phyloP scores from a whole-genome alignment of 2,797 vertebrate genomes.

The Acanthopagrus latus region DNA sequence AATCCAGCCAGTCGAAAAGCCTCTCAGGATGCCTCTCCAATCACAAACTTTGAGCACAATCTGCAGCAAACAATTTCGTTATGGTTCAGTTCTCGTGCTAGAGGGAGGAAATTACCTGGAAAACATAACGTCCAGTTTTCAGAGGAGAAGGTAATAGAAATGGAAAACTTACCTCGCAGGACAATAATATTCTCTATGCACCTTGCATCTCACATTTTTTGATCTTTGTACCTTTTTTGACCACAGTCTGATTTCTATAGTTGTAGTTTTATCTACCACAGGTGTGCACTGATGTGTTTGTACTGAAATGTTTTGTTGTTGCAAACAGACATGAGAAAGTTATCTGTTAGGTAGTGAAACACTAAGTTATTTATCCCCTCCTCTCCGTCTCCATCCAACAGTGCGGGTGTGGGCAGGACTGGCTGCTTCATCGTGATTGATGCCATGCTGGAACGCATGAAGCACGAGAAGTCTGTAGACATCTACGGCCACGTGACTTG shows the following conservation, averaged over 20 bases:
- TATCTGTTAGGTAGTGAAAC: conserved; percentile 8
- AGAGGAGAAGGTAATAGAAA: conserved; percentile 2
- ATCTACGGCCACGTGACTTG: conserved; percentile 97
- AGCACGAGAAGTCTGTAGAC: conserved; percentile 96
- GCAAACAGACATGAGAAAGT: conserved; percentile 3
- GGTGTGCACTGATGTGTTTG: conserved; percentile 1
- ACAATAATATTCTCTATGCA: conserved; percentile 4
- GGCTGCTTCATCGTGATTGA: conserved; percentile 97
- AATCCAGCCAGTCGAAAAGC: background rate
- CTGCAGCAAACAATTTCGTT: conserved; percentile 15
- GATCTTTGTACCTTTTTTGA: background rate
- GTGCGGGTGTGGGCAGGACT: conserved; percentile 94
- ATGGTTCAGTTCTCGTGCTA: background rate
- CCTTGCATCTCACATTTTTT: background rate
- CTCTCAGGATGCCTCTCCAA: conserved; percentile 1
- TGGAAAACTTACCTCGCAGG: background rate
- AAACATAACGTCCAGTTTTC: conserved; percentile 8
- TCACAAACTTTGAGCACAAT: conserved; percentile 12
- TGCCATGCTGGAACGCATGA: conserved; percentile 97
- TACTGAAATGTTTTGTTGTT: background rate
- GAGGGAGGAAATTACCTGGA: conserved; percentile 7
- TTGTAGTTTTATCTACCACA: background rate
- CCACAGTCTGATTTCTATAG: conserved; percentile 9
- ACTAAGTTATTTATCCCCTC: background rate
- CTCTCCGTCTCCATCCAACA: conserved; percentile 64